Evolutionary conservation across 1,140 invertebrate species (phyloP).

Genomic region (Pissodes strobi): DNA sequence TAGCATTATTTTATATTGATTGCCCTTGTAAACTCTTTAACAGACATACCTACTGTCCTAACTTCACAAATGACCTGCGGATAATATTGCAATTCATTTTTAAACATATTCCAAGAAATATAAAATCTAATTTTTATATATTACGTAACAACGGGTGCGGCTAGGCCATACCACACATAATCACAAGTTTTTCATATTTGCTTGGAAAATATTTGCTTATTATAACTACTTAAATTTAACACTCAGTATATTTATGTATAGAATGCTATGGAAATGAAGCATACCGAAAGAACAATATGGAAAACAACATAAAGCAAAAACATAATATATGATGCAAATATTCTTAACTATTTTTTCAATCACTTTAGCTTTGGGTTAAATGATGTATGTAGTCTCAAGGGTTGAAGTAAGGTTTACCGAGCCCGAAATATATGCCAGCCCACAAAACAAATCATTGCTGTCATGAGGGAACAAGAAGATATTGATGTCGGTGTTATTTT

Average conservation of each 20-base stretch:
- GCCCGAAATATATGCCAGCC: conserved; percentile 44
- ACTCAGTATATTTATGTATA: conserved; percentile 42
- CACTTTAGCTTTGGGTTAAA: conserved; percentile 47
- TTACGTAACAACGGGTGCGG: conserved; percentile 32
- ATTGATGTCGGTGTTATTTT: conserved; percentile 51
- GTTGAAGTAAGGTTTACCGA: conserved; percentile 34
- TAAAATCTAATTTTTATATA: conserved; percentile 31
- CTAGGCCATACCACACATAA: conserved; percentile 22
- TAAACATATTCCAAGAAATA: conserved; percentile 28
- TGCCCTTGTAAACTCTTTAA: no score
- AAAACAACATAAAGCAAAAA: conserved; percentile 47
- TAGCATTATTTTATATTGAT: no score
- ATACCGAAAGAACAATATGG: conserved; percentile 49
- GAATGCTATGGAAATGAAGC: conserved; percentile 39
- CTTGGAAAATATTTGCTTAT: conserved; percentile 38
- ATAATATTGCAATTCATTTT: conserved; percentile 20
- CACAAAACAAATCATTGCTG: conserved; percentile 53
- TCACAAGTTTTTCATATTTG: conserved; percentile 35
- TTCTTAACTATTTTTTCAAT: conserved; percentile 36
- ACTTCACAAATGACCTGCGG: conserved; percentile 46
- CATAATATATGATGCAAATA: conserved; percentile 36
- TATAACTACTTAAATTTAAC: conserved; percentile 37
- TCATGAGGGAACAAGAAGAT: conserved; percentile 51
- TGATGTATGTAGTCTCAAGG: conserved; percentile 14
- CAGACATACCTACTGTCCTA: no score